phyloP scores from a whole-genome alignment of 2,113 vertebrate genomes.

The Pseudorasbora parva region DNA sequence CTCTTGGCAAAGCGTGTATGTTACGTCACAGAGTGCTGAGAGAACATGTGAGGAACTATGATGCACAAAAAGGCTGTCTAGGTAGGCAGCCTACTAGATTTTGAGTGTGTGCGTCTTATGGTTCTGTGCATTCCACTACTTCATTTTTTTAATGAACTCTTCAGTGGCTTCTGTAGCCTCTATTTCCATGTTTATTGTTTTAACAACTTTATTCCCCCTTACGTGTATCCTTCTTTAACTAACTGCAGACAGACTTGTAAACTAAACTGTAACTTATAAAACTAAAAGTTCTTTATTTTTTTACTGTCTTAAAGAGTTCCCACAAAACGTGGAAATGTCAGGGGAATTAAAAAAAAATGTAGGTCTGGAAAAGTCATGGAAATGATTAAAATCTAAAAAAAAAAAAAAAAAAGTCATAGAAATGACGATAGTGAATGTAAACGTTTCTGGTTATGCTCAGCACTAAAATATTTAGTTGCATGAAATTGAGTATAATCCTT shows the following conservation, averaged over 20 bases:
- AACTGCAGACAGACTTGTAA: conserved; percentile 20
- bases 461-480: neutral
- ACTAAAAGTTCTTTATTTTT: neutral
- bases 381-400: neutral
- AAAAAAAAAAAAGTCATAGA: neutral
- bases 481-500: neutral
- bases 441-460: neutral
- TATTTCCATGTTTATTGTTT: neutral
- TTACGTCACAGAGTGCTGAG: conserved; percentile 14
- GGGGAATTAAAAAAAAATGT: neutral
- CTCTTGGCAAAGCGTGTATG: neutral
- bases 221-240: neutral
- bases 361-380: neutral
- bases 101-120: neutral
- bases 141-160: neutral
- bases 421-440: neutral
- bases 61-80: neutral
- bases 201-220: neutral
- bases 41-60: neutral
- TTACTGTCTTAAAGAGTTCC: neutral
- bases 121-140: neutral
- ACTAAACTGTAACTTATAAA: conserved; percentile 13
- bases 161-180: neutral
- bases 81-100: neutral
- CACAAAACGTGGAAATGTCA: neutral